phyloP scores from a whole-genome alignment of 2,113 vertebrate species.

The Chaenogobius annularis region DNA sequence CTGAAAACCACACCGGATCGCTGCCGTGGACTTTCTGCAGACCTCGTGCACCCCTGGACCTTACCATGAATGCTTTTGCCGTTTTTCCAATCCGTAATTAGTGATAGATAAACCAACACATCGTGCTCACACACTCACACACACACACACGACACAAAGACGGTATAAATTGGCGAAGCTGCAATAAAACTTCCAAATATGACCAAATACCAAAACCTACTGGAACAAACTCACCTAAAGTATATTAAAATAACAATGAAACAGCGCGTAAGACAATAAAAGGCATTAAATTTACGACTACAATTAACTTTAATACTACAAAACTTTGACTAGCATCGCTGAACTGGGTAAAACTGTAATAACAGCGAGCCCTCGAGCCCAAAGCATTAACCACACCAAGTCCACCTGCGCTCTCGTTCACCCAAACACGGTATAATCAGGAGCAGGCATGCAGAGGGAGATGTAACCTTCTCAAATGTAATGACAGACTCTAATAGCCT shows the following conservation, averaged over 20 bases:
- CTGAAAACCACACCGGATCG: no score
- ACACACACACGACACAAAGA: no score
- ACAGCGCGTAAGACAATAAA: background rate
- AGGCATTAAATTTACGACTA: background rate
- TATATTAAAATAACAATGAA: background rate
- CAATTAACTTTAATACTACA: background rate
- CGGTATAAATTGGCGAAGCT: no score
- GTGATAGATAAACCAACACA: no score
- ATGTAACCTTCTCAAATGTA: slow-evolving; percentile 32
- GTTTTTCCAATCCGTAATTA: no score
- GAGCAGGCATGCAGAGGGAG: background rate
- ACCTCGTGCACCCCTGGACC: no score
- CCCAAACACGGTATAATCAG: slow-evolving; percentile 8
- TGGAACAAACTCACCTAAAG: background rate
- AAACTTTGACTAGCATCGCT: background rate
- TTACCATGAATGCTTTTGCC: no score
- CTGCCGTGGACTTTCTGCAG: no score
- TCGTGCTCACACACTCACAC: no score
- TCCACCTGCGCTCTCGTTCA: slow-evolving; percentile 16
- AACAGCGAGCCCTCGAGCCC: background rate
- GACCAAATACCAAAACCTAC: no score
- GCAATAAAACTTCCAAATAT: no score
- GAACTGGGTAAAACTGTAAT: background rate
- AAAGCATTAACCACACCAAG: slow-evolving; percentile 29
- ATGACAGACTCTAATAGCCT: slow-evolving; percentile 28